These are phyloP conservation scores for Protomyctophum bolini DNA, from an alignment of 2,113 vertebrate species.

Conservation along the genomic window DNA sequence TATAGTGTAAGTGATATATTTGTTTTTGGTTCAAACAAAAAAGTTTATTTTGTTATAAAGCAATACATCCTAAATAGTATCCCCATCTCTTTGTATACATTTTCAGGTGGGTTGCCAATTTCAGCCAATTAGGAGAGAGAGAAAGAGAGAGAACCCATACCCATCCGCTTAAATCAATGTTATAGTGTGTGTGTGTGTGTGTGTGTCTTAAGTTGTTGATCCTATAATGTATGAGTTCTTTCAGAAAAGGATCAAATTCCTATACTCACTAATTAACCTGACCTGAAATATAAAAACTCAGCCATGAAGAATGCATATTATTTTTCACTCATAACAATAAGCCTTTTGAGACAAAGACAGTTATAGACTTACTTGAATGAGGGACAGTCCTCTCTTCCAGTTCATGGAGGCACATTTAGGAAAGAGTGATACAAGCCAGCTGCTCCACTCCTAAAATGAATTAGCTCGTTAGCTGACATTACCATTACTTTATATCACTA, in stretches of 20 bases:
- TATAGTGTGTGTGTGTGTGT: no score
- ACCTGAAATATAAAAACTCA: neutral
- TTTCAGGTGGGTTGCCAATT: no score
- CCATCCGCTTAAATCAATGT: no score
- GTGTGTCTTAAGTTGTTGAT: neutral
- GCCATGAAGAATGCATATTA: slow-evolving; percentile 14
- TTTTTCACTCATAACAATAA: neutral
- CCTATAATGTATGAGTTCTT: no score
- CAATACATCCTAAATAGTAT: neutral
- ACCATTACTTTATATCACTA: neutral
- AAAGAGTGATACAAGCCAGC: slow-evolving; percentile 29
- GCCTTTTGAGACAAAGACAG: slow-evolving; percentile 21
- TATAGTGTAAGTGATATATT: no score
- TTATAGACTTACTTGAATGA: slow-evolving; percentile 19
- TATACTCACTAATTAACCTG: no score
- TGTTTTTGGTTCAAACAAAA: no score
- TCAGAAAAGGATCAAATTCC: no score
- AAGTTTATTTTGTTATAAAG: no score
- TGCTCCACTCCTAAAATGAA: slow-evolving; percentile 11
- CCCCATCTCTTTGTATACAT: no score
- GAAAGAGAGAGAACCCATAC: no score
- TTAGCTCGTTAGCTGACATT: neutral
- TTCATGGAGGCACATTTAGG: neutral
- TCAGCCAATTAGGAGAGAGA: neutral
- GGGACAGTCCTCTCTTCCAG: no score